Base-by-base conservation (phyloP, 2,888 invertebrate species). In the Erebia aethiops region DNA sequence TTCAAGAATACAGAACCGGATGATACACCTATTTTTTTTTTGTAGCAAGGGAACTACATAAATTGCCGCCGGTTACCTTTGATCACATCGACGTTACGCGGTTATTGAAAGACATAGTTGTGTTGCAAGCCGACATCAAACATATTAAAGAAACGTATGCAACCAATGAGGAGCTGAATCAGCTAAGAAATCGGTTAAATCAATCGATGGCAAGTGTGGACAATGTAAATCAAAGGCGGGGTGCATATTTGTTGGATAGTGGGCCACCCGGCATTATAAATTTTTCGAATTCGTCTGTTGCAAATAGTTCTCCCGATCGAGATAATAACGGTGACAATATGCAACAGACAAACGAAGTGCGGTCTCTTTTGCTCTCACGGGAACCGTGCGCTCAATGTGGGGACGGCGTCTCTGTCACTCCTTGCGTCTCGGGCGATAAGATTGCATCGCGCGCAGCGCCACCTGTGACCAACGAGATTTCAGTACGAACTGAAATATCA, bases 41-140 rank as follows among this genome's bases (percentile, higher is more conserved):
- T n/a, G 70, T 71, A 13, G 70, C 67, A 5, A 61, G 43, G 49
- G 70, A 71, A 2, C n/a, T 71, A n/a, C 54, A 67, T 1, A 71
- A 67, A 56, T 54, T 61, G 49, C 65, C 69, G 14, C 57, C 67
- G 2, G 41, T 67, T 1, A 67, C 67, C 0, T 66, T 70, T 13
- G 71, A 71, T 46, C 67, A 67, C 46, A 21, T 21, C 1, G 67
- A 71, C 16, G 63, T 56, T 5, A 62, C 71, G 2, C 43, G 54
- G 18, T 46, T 67, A 4, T 9, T 70, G 4, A 70, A 62, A 21
- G 61, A 70, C 18, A 16, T 70, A 11, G 26, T 58, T 21, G 14
- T 65, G n/a, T 4, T 64, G 16, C 46, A 57, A 41, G 7, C 21
- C 1, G 65, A 60, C 49, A 18, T 60, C 2, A 18, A 52, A 2